Percentiles rank a stretch among this genome's conserved stretches.
Conservation (phyloP, 2,888 invertebrate genomes). For the Rotaria sp. region DNA sequence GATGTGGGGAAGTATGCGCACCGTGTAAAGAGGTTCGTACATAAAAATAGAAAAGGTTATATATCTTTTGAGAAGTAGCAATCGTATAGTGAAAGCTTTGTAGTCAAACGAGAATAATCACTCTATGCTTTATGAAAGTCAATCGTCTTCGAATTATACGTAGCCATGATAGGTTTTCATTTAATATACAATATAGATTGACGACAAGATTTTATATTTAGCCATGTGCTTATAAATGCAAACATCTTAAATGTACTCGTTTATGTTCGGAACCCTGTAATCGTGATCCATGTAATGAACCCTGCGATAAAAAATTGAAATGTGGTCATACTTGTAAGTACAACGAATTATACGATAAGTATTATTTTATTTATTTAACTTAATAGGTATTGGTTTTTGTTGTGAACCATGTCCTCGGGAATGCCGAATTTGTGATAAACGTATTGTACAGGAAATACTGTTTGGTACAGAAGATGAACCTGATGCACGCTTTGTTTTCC, state of each 20-base stretch:
- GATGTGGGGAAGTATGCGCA: conserved; percentile 44
- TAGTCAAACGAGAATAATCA: too few relatives aligned
- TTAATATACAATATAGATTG: too few relatives aligned
- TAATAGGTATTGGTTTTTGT: conserved; percentile 61
- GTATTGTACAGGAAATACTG: conserved; percentile 44
- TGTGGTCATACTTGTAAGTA: conserved; percentile 38
- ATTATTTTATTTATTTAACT: too few relatives aligned
- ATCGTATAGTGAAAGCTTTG: too few relatives aligned
- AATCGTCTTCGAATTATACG: too few relatives aligned
- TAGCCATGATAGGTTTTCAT: too few relatives aligned
- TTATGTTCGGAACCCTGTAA: conserved; percentile 40
- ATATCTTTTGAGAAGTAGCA: too few relatives aligned
- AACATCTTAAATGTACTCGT: conserved; percentile 39
- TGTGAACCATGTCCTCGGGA: conserved; percentile 63
- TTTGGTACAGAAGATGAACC: conserved; percentile 58
- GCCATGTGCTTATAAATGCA: conserved; percentile 34
- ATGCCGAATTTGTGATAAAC: conserved; percentile 60
- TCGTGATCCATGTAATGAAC: conserved; percentile 40
- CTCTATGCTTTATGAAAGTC: too few relatives aligned
- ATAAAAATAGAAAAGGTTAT: not conserved
- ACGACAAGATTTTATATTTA: not conserved
- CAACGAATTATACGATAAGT: too few relatives aligned
- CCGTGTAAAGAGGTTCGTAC: conserved; percentile 4
- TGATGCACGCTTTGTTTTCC: conserved; percentile 55
- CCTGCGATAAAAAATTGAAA: conserved; percentile 35